Percentiles rank a stretch among this genome's conserved stretches.
Conservation (phyloP, 2,113 vertebrate genomes). For the Glareola pratincola region DNA sequence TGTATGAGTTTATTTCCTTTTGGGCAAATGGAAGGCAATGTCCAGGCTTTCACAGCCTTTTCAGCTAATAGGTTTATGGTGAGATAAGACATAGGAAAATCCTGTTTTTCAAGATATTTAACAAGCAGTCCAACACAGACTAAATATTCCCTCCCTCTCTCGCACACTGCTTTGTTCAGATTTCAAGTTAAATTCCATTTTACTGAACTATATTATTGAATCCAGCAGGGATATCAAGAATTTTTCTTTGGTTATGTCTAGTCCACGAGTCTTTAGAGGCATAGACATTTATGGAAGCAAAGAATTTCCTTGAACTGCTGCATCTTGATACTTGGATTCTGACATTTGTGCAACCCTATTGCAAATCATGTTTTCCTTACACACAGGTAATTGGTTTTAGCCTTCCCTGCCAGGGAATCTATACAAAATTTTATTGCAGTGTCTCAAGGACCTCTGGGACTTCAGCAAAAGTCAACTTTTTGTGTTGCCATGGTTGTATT, state of each 20-base stretch:
- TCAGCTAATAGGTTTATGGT: background rate
- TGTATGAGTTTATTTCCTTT: background rate
- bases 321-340: background rate
- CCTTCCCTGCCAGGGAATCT: background rate
- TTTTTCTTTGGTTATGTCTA: background rate
- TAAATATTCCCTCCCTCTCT: background rate
- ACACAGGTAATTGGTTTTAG: background rate
- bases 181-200: slow-evolving; percentile 22
- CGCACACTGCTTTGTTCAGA: background rate
- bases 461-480: background rate
- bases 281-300: background rate
- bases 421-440: background rate
- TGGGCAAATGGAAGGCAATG: background rate
- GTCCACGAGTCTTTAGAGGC: background rate
- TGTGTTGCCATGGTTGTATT: background rate
- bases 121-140: background rate
- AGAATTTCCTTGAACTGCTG: background rate
- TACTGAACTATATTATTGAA: background rate
- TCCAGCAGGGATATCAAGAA: background rate
- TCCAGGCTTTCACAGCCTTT: background rate
- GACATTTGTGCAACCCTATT: background rate
- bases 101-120: background rate
- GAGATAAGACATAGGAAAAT: background rate
- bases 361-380: background rate
- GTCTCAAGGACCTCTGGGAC: background rate